Evolutionary conservation across 1,140 invertebrate species (phyloP).

Genomic region (Drosophila sproati): DNA sequence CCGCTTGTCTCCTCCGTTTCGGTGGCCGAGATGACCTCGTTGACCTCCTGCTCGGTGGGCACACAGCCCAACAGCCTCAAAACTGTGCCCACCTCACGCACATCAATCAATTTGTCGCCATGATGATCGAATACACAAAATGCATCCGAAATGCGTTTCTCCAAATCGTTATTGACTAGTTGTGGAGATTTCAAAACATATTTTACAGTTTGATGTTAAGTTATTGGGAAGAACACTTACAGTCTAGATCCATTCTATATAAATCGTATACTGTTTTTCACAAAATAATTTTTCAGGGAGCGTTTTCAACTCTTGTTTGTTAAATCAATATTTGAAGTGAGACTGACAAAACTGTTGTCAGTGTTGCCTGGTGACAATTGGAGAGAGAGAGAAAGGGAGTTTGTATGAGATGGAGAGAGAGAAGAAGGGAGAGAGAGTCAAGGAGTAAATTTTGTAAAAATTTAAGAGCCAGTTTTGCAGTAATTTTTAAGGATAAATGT

Average conservation of each 20-base stretch:
- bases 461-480: no score
- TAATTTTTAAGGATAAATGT: no score
- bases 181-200: neutral
- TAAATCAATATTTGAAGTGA: conserved; percentile 21
- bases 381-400: neutral
- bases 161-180: conserved; percentile 87
- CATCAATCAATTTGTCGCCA: conserved; percentile 93
- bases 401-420: no score
- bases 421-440: neutral
- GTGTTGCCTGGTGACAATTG: conserved; percentile 28
- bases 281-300: neutral
- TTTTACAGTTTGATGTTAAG: neutral
- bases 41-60: conserved; percentile 94
- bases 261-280: neutral
- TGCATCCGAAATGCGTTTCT: conserved; percentile 92
- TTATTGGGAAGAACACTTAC: conserved; percentile 25
- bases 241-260: conserved; percentile 42
- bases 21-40: conserved; percentile 92
- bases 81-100: conserved; percentile 95
- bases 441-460: neutral
- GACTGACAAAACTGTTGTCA: conserved; percentile 18
- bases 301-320: conserved; percentile 11
- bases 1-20: conserved; percentile 90
- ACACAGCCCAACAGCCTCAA: conserved; percentile 91
- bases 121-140: conserved; percentile 96